A percentile compares a stretch with the other conserved stretches of the same genome.
Evolutionary conservation across 2,113 vertebrate genomes (phyloP).

Genomic region (Misgurnus mizolepis): DNA sequence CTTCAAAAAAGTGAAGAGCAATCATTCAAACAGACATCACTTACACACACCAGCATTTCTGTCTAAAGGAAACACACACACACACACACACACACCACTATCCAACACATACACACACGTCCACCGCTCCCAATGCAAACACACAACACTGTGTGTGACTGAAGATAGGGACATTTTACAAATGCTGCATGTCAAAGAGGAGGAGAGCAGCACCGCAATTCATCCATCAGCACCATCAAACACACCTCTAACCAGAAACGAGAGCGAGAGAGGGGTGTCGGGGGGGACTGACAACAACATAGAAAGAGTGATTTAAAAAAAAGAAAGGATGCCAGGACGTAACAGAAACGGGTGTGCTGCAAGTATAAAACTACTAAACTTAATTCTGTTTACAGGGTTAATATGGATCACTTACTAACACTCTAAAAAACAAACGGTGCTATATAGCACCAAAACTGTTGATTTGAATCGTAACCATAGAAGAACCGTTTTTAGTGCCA

Average conservation of each 20-base stretch:
- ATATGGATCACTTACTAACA: too few relatives aligned
- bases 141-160: conserved; percentile 72
- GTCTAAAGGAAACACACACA: not conserved
- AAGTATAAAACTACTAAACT: not conserved
- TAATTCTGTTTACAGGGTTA: too few relatives aligned
- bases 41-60: conserved; percentile 1
- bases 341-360: not conserved
- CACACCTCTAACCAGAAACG: conserved; percentile 73
- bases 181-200: conserved; percentile 94
- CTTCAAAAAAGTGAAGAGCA: not conserved
- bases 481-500: too few relatives aligned
- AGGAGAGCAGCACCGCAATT: conserved; percentile 92
- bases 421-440: too few relatives aligned
- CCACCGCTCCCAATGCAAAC: conserved; percentile 70
- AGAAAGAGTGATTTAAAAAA: conserved; percentile 31
- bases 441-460: too few relatives aligned
- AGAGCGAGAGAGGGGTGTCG: conserved; percentile 33
- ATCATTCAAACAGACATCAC: conserved; percentile 31
- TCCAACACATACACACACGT: conserved; percentile 16
- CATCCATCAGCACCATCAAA: conserved; percentile 90
- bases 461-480: too few relatives aligned
- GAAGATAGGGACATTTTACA: conserved; percentile 86
- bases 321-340: conserved; percentile 45
- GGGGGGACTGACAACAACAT: not conserved
- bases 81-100: conserved; percentile 17